Percentiles rank a stretch among this genome's conserved stretches.
phyloP scores from a whole-genome alignment of 2,797 vertebrate species.

The Pristis pectinata region DNA sequence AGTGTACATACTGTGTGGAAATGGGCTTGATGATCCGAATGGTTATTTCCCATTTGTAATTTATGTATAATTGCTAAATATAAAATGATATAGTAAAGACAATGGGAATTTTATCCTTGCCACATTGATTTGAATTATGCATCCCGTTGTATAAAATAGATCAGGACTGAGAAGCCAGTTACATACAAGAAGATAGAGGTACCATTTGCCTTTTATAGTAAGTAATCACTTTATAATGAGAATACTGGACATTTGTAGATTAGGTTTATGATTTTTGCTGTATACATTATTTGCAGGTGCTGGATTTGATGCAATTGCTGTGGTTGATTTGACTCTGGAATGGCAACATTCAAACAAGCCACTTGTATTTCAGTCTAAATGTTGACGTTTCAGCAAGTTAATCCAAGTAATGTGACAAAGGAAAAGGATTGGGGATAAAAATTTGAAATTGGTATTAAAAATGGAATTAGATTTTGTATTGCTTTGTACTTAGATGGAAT shows the following conservation, averaged over 20 bases:
- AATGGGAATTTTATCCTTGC: neutral
- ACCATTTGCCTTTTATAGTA: neutral
- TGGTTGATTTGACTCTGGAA: neutral
- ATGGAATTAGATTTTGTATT: neutral
- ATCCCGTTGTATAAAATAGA: slow-evolving; percentile 12
- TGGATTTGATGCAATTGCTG: neutral
- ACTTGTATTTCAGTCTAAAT: neutral
- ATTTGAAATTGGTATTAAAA: neutral
- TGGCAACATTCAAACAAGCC: neutral
- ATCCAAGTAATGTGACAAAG: neutral
- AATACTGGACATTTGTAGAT: neutral
- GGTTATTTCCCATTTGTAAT: neutral
- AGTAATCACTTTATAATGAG: neutral
- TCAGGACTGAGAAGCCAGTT: slow-evolving; percentile 24
- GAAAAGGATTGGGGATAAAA: neutral
- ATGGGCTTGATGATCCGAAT: neutral
- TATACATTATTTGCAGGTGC: neutral
- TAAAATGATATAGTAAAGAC: neutral
- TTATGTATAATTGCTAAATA: neutral
- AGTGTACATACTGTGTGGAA: neutral
- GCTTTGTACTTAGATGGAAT: neutral
- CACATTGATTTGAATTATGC: neutral
- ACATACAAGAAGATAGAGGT: slow-evolving; percentile 8
- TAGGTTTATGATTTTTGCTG: neutral
- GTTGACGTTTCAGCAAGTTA: neutral